A percentile compares a stretch with the other conserved stretches of the same genome.
phyloP scores from a whole-genome alignment of 2,888 invertebrate genomes.

The Cheilosia vernalis region DNA sequence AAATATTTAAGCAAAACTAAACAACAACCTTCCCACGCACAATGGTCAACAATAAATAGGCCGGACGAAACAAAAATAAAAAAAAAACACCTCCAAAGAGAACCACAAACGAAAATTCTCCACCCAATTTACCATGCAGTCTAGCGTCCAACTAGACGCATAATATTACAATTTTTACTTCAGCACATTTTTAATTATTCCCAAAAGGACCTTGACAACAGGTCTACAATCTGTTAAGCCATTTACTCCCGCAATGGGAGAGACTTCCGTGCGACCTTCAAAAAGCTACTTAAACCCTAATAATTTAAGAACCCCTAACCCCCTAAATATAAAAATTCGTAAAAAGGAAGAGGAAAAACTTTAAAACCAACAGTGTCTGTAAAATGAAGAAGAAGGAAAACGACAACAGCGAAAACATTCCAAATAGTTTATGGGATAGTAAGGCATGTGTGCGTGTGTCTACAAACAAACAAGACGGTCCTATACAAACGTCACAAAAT shows the following conservation, averaged over 20 bases:
- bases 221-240: conserved; percentile 17
- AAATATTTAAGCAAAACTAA: not conserved
- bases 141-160: conserved; percentile 8
- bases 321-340: conserved; percentile 7
- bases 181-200: conserved; percentile 36
- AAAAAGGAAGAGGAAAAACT: conserved; percentile 33
- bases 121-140: conserved; percentile 13
- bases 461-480: conserved; percentile 35
- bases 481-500: conserved; percentile 66
- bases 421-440: conserved; percentile 60
- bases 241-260: conserved; percentile 15
- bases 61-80: not conserved
- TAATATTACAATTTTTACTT: conserved; percentile 11
- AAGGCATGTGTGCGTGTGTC: conserved; percentile 16
- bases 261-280: conserved; percentile 52
- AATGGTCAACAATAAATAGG: not conserved
- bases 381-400: conserved; percentile 7
- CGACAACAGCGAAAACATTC: conserved; percentile 36
- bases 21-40: conserved; percentile 5
- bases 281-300: conserved; percentile 52
- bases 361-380: conserved; percentile 15
- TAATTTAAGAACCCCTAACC: conserved; percentile 10
- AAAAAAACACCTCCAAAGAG: not conserved
- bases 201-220: conserved; percentile 51
- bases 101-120: not conserved